phyloP scores from a whole-genome alignment of 2,113 vertebrate species.

The Formicarius rufipectus region DNA sequence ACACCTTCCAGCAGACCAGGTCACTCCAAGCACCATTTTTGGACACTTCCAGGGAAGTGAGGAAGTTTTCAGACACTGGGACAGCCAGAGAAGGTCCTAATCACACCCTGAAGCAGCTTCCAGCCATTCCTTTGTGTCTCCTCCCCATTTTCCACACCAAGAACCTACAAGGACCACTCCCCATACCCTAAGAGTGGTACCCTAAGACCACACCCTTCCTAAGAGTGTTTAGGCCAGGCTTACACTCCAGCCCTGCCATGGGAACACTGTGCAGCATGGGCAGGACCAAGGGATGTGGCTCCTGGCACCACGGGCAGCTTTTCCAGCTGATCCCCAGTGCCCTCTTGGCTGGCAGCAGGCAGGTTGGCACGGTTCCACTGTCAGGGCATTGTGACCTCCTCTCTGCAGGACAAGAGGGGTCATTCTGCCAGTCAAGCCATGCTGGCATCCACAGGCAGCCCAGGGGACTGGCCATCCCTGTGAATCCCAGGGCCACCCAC shows the following conservation, averaged over 20 bases:
- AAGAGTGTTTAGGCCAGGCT: background rate
- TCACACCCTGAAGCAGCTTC: background rate
- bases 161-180: background rate
- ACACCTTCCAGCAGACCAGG: background rate
- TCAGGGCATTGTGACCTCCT: background rate
- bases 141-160: background rate
- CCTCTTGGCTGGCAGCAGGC: background rate
- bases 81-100: accelerated
- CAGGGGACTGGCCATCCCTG: background rate
- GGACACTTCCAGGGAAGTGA: background rate
- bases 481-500: background rate
- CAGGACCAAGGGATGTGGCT: accelerated
- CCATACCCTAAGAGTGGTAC: no score
- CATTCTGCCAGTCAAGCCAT: background rate
- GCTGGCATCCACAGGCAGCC: accelerated
- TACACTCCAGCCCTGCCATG: no score
- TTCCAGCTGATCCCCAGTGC: background rate
- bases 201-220: no score
- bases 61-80: background rate
- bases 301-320: background rate
- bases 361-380: background rate
- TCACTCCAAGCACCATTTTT: background rate
- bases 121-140: background rate
- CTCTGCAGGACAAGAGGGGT: background rate
- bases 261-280: background rate